A percentile compares a stretch with the other conserved stretches of the same genome.
phyloP scores from a whole-genome alignment of 2,888 invertebrate genomes.

The Scaptomyza parva region DNA sequence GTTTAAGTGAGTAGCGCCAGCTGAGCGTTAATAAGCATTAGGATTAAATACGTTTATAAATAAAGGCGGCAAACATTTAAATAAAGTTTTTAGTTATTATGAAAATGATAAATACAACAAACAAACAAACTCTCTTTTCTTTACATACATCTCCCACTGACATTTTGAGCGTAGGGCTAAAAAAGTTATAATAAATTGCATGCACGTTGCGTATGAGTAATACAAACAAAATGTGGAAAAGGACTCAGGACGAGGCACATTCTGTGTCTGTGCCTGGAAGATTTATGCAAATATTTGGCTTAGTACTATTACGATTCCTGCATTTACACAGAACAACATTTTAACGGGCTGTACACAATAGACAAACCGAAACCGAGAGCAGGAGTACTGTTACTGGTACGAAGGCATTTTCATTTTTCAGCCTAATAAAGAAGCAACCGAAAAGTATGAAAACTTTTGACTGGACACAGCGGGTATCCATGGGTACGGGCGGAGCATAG shows the following conservation, averaged over 20 bases:
- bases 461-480: constrained; percentile 49
- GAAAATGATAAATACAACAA: constrained; percentile 71
- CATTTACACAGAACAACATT: constrained; percentile 69
- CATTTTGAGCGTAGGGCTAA: constrained; percentile 21
- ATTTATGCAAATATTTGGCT: constrained; percentile 77
- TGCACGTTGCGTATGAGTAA: constrained; percentile 58
- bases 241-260: constrained; percentile 16
- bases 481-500: not conserved
- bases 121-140: constrained; percentile 20
- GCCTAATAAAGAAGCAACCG: constrained; percentile 71
- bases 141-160: constrained; percentile 5
- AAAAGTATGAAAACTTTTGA: constrained; percentile 49
- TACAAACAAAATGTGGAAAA: constrained; percentile 41
- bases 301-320: constrained; percentile 65
- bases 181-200: constrained; percentile 57
- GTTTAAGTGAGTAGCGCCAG: constrained; percentile 73
- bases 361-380: constrained; percentile 23
- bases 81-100: constrained; percentile 78
- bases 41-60: constrained; percentile 58
- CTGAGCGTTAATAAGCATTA: constrained; percentile 71
- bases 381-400: constrained; percentile 27
- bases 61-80: constrained; percentile 59
- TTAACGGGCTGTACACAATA: constrained; percentile 69
- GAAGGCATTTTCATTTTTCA: constrained; percentile 66
- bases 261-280: constrained; percentile 41